A percentile compares a stretch with the other conserved stretches of the same genome.
phyloP scores from a whole-genome alignment of 2,888 invertebrate genomes.

The Arctia plantaginis region DNA sequence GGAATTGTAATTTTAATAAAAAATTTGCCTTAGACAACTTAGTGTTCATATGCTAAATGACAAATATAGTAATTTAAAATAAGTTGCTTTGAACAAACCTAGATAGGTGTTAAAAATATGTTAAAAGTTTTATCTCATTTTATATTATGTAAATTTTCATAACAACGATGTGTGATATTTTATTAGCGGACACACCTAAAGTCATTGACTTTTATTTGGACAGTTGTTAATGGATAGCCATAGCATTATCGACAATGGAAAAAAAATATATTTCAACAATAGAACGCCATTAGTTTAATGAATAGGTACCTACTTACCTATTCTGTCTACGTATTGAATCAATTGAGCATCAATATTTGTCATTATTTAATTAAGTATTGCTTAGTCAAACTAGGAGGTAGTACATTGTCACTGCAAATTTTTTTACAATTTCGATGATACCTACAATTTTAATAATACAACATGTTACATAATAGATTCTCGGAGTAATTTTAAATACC shows the following conservation, averaged over 20 bases:
- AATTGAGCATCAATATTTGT: slow-evolving; percentile 62
- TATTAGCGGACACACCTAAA: slow-evolving; percentile 59
- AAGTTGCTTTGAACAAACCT: neutral
- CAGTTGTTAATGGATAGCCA: slow-evolving; percentile 65
- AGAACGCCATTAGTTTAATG: slow-evolving; percentile 71
- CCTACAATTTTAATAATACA: too few species aligned
- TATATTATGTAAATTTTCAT: slow-evolving; percentile 29
- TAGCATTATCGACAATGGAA: slow-evolving; percentile 51
- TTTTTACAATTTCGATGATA: neutral
- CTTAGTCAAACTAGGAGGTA: slow-evolving; percentile 21
- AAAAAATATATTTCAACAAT: slow-evolving; percentile 60
- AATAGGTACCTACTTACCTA: slow-evolving; percentile 56
- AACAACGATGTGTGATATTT: slow-evolving; percentile 47
- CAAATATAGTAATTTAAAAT: neutral
- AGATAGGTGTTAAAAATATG: slow-evolving; percentile 15
- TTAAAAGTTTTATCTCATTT: slow-evolving; percentile 33
- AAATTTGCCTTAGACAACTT: neutral
- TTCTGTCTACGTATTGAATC: slow-evolving; percentile 62
- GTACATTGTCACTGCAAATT: neutral
- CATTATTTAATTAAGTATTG: slow-evolving; percentile 60
- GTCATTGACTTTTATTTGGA: slow-evolving; percentile 67
- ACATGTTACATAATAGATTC: neutral
- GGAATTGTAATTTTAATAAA: neutral
- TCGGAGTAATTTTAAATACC: neutral
- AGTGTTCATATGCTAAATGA: neutral